These are phyloP conservation scores for Crypturellus undulatus DNA, from an alignment of 2,113 vertebrate genomes.

Conservation along the genomic window DNA sequence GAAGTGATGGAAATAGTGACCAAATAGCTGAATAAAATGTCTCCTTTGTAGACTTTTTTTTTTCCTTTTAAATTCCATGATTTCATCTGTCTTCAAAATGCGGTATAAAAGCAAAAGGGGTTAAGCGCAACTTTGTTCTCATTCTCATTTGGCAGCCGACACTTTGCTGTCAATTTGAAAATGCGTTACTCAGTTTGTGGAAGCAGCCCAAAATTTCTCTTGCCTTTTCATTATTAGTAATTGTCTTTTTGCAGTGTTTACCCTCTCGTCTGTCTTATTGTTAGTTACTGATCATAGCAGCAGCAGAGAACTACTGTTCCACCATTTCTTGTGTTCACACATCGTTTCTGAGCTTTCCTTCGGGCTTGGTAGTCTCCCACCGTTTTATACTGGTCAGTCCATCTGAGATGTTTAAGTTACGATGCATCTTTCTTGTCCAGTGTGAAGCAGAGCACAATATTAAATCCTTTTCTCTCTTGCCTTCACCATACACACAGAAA, in stretches of 20 bases:
- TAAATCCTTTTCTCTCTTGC: neutral
- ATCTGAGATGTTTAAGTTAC: neutral
- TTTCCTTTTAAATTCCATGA: constrained; percentile 44
- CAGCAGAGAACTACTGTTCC: neutral
- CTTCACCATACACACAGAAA: neutral
- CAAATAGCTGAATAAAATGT: constrained; percentile 43
- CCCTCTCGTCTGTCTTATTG: constrained; percentile 6
- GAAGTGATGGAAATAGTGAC: constrained; percentile 68
- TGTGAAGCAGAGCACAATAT: neutral
- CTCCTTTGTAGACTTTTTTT: constrained; percentile 51
- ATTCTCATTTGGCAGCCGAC: constrained; percentile 55
- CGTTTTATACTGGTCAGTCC: accelerated
- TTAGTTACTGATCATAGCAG: neutral
- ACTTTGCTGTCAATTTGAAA: constrained; percentile 44
- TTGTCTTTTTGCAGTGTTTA: constrained; percentile 64
- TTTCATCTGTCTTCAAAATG: constrained; percentile 37
- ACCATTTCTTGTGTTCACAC: neutral
- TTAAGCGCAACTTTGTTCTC: constrained; percentile 62
- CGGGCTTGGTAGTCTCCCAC: neutral
- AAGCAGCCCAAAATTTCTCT: constrained; percentile 34
- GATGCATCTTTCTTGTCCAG: neutral
- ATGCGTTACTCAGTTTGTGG: constrained; percentile 56
- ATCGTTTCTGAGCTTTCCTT: neutral
- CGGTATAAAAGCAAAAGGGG: constrained; percentile 31
- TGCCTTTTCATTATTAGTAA: constrained; percentile 62